Percentiles rank a stretch among this genome's conserved stretches.
These are phyloP conservation scores for Thalassophryne amazonica DNA, from an alignment of 2,797 vertebrate genomes.

Conservation along the genomic window DNA sequence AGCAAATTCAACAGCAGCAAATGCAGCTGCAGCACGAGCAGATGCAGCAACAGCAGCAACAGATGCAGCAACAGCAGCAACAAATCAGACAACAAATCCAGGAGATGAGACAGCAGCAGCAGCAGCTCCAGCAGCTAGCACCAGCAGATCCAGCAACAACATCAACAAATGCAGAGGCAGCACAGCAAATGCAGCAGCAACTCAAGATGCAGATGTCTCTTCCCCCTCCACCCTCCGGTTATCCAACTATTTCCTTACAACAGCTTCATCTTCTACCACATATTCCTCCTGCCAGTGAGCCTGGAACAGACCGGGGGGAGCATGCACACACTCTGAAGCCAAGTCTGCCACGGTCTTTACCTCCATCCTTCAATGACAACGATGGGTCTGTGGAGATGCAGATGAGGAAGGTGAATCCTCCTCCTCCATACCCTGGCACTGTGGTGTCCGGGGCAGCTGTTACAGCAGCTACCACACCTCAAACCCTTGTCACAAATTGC, in stretches of 20 bases:
- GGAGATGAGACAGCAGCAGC: slow-evolving; percentile 81
- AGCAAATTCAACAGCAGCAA: slow-evolving; percentile 68
- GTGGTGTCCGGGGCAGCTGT: slow-evolving; percentile 54
- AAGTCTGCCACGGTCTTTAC: slow-evolving; percentile 71
- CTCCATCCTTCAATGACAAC: slow-evolving; percentile 79
- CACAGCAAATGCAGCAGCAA: slow-evolving; percentile 83
- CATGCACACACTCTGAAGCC: slow-evolving; percentile 82
- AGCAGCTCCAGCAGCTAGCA: slow-evolving; percentile 82
- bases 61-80: slow-evolving; percentile 80
- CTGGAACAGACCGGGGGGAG: slow-evolving; percentile 71
- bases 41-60: slow-evolving; percentile 78
- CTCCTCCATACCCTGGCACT: slow-evolving; percentile 72
- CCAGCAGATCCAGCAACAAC: slow-evolving; percentile 81
- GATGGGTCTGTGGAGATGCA: slow-evolving; percentile 84
- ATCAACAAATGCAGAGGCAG: slow-evolving; percentile 82
- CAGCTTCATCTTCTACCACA: slow-evolving; percentile 77
- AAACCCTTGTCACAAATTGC: slow-evolving; percentile 71
- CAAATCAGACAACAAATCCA: slow-evolving; percentile 78
- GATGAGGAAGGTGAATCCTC: slow-evolving; percentile 89
- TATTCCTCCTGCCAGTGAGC: slow-evolving; percentile 71
- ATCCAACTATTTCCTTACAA: slow-evolving; percentile 77
- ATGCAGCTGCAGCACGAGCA: slow-evolving; percentile 76
- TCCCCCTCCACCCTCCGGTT: slow-evolving; percentile 76
- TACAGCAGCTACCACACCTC: slow-evolving; percentile 39
- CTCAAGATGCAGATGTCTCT: slow-evolving; percentile 80